Conservation (phyloP, 1,140 invertebrate species). For the Tetragnatha versicolor region DNA sequence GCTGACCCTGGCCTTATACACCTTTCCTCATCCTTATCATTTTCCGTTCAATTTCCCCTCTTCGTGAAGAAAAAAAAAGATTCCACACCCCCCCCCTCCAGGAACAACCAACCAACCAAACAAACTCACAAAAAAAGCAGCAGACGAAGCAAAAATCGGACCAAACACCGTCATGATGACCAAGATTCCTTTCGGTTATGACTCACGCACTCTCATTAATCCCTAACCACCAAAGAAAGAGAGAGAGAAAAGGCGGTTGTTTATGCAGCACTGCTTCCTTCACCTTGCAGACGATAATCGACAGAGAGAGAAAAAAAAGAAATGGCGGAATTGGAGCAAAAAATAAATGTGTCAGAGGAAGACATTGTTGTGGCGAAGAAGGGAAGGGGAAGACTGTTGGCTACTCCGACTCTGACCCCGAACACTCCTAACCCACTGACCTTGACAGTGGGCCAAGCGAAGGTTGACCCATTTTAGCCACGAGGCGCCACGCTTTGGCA, state of each 20-base stretch:
- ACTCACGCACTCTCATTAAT: slow-evolving; percentile 15
- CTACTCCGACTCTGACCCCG: slow-evolving; percentile 39
- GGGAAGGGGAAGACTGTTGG: slow-evolving; percentile 12
- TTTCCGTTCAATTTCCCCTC: too few relatives aligned
- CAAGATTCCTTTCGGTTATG: slow-evolving; percentile 7
- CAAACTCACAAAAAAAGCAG: too few relatives aligned
- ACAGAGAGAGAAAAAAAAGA: slow-evolving; percentile 3
- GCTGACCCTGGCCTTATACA: too few relatives aligned
- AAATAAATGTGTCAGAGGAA: slow-evolving; percentile 40
- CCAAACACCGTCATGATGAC: too few relatives aligned
- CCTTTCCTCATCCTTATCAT: too few relatives aligned
- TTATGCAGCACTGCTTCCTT: background rate
- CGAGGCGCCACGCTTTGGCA: background rate
- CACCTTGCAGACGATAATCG: background rate
- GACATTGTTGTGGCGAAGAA: slow-evolving; percentile 12
- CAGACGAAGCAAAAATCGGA: too few relatives aligned
- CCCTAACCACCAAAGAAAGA: background rate
- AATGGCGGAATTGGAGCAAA: slow-evolving; percentile 41
- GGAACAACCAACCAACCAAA: too few relatives aligned
- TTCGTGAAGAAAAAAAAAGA: too few relatives aligned
- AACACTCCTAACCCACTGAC: slow-evolving; percentile 53
- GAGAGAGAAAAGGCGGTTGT: slow-evolving; percentile 6
- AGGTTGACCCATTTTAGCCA: slow-evolving; percentile 49
- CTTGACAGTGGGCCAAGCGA: slow-evolving; percentile 54
- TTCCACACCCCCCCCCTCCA: too few relatives aligned